These are phyloP conservation scores for Amyelois transitella DNA, from an alignment of 1,140 invertebrate genomes.

Conservation along the genomic window DNA sequence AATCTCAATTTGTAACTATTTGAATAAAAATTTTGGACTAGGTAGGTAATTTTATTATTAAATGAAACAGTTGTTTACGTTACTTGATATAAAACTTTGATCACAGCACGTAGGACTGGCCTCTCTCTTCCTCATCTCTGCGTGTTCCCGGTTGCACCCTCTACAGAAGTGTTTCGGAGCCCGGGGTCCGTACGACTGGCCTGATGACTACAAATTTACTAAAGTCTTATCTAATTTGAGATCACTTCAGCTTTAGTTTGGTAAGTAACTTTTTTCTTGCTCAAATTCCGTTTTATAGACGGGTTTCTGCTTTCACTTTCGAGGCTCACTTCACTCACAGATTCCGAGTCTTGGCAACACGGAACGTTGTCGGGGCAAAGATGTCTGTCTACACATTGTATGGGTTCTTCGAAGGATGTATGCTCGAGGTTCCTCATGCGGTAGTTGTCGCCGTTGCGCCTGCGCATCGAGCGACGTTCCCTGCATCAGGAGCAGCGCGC, in stretches of 20 bases:
- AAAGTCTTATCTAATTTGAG: constrained; percentile 28
- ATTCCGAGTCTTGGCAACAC: constrained; percentile 53
- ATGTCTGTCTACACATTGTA: constrained; percentile 48
- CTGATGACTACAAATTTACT: not conserved
- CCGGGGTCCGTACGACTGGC: not conserved
- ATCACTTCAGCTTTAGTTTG: constrained; percentile 65
- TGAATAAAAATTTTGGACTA: no score
- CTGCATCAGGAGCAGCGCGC: constrained; percentile 58
- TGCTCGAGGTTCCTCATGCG: constrained; percentile 43
- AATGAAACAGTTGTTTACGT: no score
- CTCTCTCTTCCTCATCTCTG: no score
- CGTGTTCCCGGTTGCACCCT: no score
- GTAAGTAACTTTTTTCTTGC: constrained; percentile 59
- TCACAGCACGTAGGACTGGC: no score
- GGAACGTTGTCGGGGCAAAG: constrained; percentile 30
- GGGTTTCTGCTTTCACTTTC: constrained; percentile 59
- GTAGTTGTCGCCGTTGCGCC: constrained; percentile 44
- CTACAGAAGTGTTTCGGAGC: no score
- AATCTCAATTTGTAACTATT: no score
- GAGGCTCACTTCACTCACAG: constrained; percentile 59
- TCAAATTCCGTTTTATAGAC: constrained; percentile 39
- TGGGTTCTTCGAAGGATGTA: constrained; percentile 41
- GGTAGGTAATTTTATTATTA: no score
- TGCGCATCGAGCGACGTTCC: constrained; percentile 38
- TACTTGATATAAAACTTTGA: no score